phyloP scores from a whole-genome alignment of 1,140 invertebrate genomes.

The Diploscapter pachys region DNA sequence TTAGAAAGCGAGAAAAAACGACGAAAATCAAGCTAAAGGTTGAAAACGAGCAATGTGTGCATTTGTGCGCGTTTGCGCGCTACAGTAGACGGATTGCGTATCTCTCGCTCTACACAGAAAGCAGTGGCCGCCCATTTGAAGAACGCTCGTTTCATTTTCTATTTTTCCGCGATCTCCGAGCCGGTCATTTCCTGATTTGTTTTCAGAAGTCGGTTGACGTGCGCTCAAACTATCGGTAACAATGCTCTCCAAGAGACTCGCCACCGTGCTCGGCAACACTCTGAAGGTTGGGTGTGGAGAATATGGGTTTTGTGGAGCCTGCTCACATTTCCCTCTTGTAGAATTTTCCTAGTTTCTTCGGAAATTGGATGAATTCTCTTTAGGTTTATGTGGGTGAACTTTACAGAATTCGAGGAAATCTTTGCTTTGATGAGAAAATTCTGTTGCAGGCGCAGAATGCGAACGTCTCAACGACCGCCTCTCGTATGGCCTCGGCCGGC shows the following conservation, averaged over 20 bases:
- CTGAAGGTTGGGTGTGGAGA: constrained; percentile 36
- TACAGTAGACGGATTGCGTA: neutral
- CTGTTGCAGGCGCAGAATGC: constrained; percentile 28
- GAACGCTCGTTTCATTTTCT: constrained; percentile 20
- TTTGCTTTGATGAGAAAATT: constrained; percentile 12
- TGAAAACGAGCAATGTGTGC: no score
- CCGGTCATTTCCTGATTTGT: constrained; percentile 1
- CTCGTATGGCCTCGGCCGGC: constrained; percentile 47
- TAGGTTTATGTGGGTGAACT: no score
- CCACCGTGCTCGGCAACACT: constrained; percentile 34
- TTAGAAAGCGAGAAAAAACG: no score
- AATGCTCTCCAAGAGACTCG: constrained; percentile 43
- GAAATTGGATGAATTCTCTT: no score
- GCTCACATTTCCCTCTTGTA: no score
- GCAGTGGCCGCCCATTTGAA: constrained; percentile 10
- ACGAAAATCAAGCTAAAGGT: no score
- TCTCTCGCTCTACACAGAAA: constrained; percentile 15
- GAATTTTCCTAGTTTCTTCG: no score
- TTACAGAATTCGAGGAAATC: neutral
- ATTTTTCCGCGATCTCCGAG: constrained; percentile 33
- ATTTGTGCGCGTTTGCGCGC: no score
- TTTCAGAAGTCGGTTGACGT: no score
- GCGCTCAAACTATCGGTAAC: constrained; percentile 9
- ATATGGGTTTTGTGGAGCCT: neutral
- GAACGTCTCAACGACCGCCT: constrained; percentile 44